A percentile compares a stretch with the other conserved stretches of the same genome.
Conservation (phyloP, 2,797 vertebrate species). For the Semotilus atromaculatus region DNA sequence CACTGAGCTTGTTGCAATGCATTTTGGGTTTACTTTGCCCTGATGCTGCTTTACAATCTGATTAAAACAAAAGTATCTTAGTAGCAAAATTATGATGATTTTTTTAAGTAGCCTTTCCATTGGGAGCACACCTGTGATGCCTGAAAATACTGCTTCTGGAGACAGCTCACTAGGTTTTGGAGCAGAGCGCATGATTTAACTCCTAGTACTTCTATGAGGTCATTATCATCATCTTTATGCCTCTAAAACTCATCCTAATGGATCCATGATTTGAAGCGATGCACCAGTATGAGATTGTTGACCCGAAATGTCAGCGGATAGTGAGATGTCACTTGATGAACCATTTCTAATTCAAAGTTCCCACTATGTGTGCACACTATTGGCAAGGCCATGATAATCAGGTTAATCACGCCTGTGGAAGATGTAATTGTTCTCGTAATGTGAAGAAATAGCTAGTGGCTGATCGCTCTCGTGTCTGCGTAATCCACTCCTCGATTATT, state of each 20-base stretch:
- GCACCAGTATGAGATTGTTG: conserved; percentile 30
- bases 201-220: conserved; percentile 13
- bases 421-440: conserved; percentile 57
- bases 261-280: conserved; percentile 26
- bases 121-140: background rate
- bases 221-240: conserved; percentile 39
- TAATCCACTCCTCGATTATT: conserved; percentile 29
- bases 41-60: background rate
- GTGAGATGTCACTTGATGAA: conserved; percentile 41
- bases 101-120: background rate
- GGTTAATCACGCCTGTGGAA: conserved; percentile 49
- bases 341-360: conserved; percentile 51
- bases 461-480: conserved; percentile 26
- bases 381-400: conserved; percentile 49
- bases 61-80: background rate
- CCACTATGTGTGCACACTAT: conserved; percentile 46
- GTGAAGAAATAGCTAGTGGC: conserved; percentile 44
- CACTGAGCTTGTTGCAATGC: background rate
- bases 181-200: background rate
- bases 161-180: conserved; percentile 1
- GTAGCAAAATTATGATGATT: background rate
- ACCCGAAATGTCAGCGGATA: conserved; percentile 39
- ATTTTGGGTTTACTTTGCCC: too few relatives aligned
- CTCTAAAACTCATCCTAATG: conserved; percentile 35
- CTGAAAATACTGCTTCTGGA: background rate